Conservation (phyloP, 2,888 invertebrate genomes). For the Periphyllus acericola region DNA sequence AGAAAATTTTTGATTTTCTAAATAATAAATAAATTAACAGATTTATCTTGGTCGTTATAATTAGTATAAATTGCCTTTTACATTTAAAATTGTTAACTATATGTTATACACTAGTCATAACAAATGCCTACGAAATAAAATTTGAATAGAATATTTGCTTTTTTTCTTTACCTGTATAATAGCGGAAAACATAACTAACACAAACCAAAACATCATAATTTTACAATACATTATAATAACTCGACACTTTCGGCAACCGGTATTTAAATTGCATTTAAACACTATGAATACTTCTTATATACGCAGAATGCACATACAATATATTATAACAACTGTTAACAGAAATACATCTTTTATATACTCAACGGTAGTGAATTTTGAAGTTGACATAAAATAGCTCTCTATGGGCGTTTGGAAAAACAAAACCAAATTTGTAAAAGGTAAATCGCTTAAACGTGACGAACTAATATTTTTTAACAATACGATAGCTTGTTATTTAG, state of each 20-base stretch:
- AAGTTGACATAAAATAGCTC: background rate
- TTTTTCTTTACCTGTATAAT: slow-evolving; percentile 3
- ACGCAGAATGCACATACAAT: background rate
- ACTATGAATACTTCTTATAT: background rate
- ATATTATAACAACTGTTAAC: background rate
- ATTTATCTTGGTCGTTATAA: no score
- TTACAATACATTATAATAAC: background rate
- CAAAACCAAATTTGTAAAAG: slow-evolving; percentile 22
- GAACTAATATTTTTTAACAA: background rate
- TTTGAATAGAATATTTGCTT: no score
- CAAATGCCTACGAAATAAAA: no score
- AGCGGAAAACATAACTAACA: slow-evolving; percentile 11
- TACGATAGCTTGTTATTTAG: background rate
- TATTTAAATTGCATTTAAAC: background rate
- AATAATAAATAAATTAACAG: no score
- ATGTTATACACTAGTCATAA: no score
- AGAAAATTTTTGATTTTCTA: no score
- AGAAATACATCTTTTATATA: background rate
- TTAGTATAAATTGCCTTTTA: background rate
- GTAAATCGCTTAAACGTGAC: slow-evolving; percentile 3
- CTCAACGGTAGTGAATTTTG: background rate
- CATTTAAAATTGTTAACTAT: background rate
- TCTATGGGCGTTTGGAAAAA: background rate
- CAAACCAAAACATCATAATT: slow-evolving; percentile 6
- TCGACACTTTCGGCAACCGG: background rate